These are phyloP conservation scores for Liopterus haemorrhoidalis DNA, from an alignment of 2,888 invertebrate genomes.

Conservation along the genomic window DNA sequence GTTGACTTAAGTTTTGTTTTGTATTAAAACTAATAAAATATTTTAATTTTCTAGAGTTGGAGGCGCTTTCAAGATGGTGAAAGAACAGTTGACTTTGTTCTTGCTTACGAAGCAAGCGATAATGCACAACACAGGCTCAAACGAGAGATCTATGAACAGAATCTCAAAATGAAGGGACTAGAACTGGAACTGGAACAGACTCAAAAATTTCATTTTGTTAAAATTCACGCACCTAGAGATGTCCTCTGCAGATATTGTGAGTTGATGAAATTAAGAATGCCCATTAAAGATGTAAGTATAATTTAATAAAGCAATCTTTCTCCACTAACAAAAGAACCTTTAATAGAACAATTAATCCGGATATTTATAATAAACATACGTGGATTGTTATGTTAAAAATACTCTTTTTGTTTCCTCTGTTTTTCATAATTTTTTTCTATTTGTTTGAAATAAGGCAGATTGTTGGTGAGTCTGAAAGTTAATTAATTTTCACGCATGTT, in stretches of 20 bases:
- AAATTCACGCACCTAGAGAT: slow-evolving; percentile 67
- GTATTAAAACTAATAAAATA: slow-evolving; percentile 1
- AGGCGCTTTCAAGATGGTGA: slow-evolving; percentile 50
- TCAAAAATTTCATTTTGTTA: slow-evolving; percentile 61
- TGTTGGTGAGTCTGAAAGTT: no score
- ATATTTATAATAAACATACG: no score
- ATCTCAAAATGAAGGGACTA: slow-evolving; percentile 56
- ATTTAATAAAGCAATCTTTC: no score
- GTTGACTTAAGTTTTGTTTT: slow-evolving; percentile 1
- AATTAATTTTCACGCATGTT: no score
- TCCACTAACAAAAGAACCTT: no score
- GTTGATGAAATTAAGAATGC: slow-evolving; percentile 69
- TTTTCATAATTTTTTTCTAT: no score
- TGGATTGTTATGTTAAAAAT: no score
- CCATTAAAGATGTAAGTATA: slow-evolving; percentile 60
- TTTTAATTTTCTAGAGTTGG: slow-evolving; percentile 45
- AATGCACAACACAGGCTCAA: slow-evolving; percentile 42
- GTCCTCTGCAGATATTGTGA: slow-evolving; percentile 68
- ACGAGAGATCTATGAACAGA: slow-evolving; percentile 55
- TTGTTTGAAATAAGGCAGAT: no score
- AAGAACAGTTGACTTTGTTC: slow-evolving; percentile 55
- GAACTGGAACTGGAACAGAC: slow-evolving; percentile 56
- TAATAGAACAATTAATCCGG: no score
- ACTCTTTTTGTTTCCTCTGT: no score
- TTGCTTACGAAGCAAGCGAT: slow-evolving; percentile 50